Base-by-base conservation (phyloP, 1,140 invertebrate species). In the Leguminivora glycinivorella region DNA sequence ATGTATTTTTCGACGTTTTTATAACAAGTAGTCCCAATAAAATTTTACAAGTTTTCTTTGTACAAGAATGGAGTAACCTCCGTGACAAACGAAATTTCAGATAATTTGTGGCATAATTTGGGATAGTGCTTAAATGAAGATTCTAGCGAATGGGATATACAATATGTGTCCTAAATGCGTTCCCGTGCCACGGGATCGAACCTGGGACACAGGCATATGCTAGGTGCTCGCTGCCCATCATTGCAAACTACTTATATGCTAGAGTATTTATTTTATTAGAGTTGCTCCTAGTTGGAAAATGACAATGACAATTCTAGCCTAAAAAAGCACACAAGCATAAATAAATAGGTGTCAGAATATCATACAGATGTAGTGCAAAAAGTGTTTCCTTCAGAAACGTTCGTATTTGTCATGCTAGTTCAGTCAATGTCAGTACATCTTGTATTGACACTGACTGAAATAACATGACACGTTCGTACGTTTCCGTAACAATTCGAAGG, bases 21-120 rank as follows among this genome's bases (percentile, higher is more conserved):
- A 90, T 89, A 90, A 90, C 88, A 90, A 90, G 83, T 90, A 89
- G 85, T 90, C 85, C 84, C 87, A 88, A 89, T 90, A 88, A 89
- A 89, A 89, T 89, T 89, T 90, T 88, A 87, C 88, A 90, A 89
- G 85, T 90, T 85, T 79, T 76, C 81, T 90, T 90, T 89, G 85
- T 90, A 90, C 85, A 90, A 88, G 82, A 84, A 82, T 82, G 81
- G 85, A 87, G 79, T 82, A 83, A 78, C 72, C 81, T 79, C 85
- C 84, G 82, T 72, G 72, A 79, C 43, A 47, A 81, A 79, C 79
- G 82, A 85, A 87, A 89, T 80, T 78, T 87, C 78, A 81, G 83
- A 84, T 88, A 83, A 81, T 80, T 52, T 75, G 86, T 85, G 84
- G 85, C 80, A 75, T 84, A 83, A 83, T 83, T 81, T 83, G 29